Evolutionary conservation across 2,888 invertebrate species (phyloP).

Genomic region (Habrosyne pyritoides): DNA sequence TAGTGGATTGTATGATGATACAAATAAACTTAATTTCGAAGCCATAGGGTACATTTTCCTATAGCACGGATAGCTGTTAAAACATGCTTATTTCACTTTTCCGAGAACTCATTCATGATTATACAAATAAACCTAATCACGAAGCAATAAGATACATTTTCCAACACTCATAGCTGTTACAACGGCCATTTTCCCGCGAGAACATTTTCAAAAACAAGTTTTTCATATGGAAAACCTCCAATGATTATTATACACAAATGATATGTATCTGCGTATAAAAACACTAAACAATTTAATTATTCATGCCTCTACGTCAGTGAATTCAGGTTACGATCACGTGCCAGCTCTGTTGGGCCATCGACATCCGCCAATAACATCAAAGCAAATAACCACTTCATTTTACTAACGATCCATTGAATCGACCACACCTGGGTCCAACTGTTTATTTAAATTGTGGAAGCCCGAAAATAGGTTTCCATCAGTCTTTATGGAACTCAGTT

Average conservation of each 20-base stretch:
- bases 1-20: no score
- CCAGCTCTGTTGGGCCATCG: not conserved
- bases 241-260: not conserved
- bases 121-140: no score
- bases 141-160: no score
- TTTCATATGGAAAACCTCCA: conserved; percentile 27
- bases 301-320: conserved; percentile 24
- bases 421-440: not conserved
- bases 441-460: not conserved
- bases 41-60: no score
- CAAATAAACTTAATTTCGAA: no score
- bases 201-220: not conserved
- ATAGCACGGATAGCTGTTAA: no score
- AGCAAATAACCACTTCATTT: not conserved
- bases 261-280: conserved; percentile 18
- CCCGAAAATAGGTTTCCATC: not conserved
- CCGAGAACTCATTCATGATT: no score
- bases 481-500: not conserved
- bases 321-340: conserved; percentile 30
- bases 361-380: not conserved
- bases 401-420: not conserved
- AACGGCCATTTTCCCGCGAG: no score
- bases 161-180: no score
- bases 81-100: no score
- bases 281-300: conserved; percentile 19